These are phyloP conservation scores for Manis crassicaudata DNA, from an alignment of 2,797 vertebrate genomes.

Conservation along the genomic window DNA sequence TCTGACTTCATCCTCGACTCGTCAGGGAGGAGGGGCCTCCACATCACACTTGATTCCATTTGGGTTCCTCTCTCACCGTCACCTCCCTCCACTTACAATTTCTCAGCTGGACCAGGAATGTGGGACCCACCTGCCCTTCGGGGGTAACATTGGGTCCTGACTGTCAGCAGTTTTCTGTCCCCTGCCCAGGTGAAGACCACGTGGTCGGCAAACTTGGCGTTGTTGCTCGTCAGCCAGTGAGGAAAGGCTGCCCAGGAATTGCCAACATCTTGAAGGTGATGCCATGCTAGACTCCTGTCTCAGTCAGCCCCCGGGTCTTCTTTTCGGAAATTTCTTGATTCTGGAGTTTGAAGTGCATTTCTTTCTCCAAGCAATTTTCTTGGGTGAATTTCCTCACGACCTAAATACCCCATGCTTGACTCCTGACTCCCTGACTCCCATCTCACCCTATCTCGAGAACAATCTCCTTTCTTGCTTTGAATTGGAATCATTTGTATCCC, in stretches of 20 bases:
- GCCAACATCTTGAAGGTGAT: neutral
- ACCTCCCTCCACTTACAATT: neutral
- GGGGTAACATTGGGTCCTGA: neutral
- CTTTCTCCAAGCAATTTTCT: neutral
- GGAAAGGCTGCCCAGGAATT: neutral
- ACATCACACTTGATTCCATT: neutral
- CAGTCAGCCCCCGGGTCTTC: neutral
- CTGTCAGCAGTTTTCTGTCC: neutral
- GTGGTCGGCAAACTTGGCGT: neutral
- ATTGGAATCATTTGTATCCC: neutral
- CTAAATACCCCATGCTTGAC: neutral
- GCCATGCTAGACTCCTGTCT: neutral
- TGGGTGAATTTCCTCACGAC: neutral
- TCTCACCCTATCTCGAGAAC: neutral
- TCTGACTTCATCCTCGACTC: neutral
- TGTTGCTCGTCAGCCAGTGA: neutral
- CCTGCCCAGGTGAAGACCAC: neutral
- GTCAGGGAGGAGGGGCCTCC: neutral
- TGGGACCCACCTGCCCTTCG: neutral
- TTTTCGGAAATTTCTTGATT: neutral
- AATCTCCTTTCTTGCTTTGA: neutral
- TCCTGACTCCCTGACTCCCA: neutral
- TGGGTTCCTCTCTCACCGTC: fast-evolving
- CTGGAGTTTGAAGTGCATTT: neutral
- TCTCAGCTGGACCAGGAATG: neutral